Conservation (phyloP, 2,113 vertebrate species). For the Colistium nudipinnis region DNA sequence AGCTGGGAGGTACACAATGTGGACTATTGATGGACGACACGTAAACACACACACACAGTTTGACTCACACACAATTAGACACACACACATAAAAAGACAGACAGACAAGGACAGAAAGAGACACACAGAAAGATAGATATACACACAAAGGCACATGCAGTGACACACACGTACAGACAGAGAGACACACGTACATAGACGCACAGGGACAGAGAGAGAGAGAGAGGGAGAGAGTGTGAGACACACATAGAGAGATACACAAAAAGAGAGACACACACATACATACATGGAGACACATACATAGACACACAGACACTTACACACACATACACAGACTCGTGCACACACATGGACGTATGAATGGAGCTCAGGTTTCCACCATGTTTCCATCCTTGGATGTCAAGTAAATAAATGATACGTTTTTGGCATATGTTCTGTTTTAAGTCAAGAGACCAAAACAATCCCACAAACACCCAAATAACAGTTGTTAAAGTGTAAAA, state of each 20-base stretch:
- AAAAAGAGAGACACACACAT: neutral
- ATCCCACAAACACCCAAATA: no score
- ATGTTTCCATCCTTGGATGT: no score
- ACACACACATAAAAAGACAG: no score
- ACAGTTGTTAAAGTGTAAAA: no score
- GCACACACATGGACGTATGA: neutral
- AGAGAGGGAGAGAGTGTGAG: no score
- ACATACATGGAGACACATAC: neutral
- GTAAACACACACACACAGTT: neutral
- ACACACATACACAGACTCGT: neutral
- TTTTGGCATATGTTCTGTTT: neutral
- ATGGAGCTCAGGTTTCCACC: no score
- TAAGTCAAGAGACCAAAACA: neutral
- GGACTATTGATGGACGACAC: constrained; percentile 12
- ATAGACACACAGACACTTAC: neutral
- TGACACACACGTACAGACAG: neutral
- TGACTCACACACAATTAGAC: no score
- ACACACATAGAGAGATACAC: no score
- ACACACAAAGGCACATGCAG: no score
- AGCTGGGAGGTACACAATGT: constrained; percentile 4
- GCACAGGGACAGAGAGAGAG: neutral
- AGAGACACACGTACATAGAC: neutral
- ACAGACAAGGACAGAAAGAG: no score
- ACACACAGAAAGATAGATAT: neutral
- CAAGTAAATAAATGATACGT: neutral